Conservation (phyloP, 30 jellyfish, hydroid and myxozoan species). For the Chironex yamaguchii region DNA sequence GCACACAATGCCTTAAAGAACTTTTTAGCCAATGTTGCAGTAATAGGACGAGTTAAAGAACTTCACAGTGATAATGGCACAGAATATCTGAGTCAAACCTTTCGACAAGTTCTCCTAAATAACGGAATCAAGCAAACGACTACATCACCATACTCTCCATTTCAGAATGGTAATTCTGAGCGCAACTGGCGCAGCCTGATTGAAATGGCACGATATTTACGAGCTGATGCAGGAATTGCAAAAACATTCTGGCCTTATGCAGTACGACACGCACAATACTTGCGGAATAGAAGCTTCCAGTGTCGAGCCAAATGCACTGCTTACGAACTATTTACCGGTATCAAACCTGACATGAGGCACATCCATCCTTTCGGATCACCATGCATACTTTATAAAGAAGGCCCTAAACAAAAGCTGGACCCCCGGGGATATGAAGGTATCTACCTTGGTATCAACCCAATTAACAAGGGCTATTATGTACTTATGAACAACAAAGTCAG, state of each 20-base stretch:
- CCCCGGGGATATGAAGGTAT: conserved; percentile 37
- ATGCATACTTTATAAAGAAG: conserved; percentile 6
- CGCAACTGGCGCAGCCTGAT: neutral
- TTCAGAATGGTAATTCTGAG: neutral
- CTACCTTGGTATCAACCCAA: conserved; percentile 18
- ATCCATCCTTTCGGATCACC: conserved; percentile 31
- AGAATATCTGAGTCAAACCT: neutral
- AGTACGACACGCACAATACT: neutral
- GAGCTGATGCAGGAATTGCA: neutral
- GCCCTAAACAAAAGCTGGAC: conserved; percentile 23
- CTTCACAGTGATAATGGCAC: neutral
- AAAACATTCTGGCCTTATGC: neutral
- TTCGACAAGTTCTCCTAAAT: neutral
- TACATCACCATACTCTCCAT: neutral
- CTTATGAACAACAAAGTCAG: too few species aligned
- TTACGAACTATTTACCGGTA: conserved; percentile 17
- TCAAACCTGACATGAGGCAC: conserved; percentile 37
- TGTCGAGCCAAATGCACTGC: conserved; percentile 20
- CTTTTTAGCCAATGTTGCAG: neutral
- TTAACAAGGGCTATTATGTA: too few species aligned
- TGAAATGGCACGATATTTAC: neutral
- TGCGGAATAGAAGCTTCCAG: neutral
- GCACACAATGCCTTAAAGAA: neutral
- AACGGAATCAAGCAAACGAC: neutral
- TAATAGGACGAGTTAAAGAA: neutral